A percentile compares a stretch with the other conserved stretches of the same genome.
phyloP scores from a whole-genome alignment of 2,113 vertebrate species.

The Sterna hirundo region DNA sequence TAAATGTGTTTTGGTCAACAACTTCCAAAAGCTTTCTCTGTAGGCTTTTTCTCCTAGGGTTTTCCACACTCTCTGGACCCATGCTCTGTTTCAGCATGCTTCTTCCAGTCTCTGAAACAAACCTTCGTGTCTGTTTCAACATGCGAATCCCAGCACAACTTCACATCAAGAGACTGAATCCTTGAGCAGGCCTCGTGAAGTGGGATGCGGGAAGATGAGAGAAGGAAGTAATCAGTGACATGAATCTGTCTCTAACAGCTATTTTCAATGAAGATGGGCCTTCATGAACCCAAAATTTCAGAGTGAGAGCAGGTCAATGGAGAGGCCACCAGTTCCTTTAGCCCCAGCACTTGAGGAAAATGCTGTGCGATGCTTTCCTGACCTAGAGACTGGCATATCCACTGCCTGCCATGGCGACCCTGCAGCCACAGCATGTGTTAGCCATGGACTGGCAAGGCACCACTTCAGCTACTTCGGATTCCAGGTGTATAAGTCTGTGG shows the following conservation, averaged over 20 bases:
- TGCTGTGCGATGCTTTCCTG: not conserved
- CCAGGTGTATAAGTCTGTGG: not conserved
- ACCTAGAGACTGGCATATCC: not conserved
- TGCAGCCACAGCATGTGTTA: not conserved
- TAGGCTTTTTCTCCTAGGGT: not conserved
- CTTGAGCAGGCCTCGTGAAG: not conserved
- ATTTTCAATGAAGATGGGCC: not conserved
- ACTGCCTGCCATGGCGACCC: too few species aligned
- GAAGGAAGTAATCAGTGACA: not conserved
- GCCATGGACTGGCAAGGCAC: not conserved
- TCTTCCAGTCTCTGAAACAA: not conserved
- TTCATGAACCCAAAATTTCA: not conserved
- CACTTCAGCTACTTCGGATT: not conserved
- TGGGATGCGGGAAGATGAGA: not conserved
- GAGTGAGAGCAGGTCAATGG: not conserved
- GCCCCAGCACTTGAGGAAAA: not conserved
- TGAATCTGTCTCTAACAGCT: not conserved
- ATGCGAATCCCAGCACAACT: not conserved
- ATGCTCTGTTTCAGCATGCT: not conserved
- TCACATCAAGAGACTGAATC: not conserved
- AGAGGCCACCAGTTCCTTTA: not conserved
- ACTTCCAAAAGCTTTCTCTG: not conserved
- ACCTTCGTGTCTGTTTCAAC: not conserved
- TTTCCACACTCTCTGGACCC: not conserved
- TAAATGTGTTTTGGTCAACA: not conserved